These are phyloP conservation scores for Parascotia fuliginaria DNA, from an alignment of 2,888 invertebrate species.

Conservation along the genomic window DNA sequence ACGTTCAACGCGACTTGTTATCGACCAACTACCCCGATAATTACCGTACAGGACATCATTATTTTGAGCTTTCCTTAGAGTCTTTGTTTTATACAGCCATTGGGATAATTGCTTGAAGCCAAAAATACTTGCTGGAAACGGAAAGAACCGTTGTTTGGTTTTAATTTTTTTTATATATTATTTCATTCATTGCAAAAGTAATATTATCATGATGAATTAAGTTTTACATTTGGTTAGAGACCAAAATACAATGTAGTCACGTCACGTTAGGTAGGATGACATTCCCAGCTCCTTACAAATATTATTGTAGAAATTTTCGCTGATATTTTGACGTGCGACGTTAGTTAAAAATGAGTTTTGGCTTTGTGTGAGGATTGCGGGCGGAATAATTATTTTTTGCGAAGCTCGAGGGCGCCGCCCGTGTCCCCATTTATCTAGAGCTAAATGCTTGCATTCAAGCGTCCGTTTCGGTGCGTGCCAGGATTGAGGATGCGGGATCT, in stretches of 20 bases:
- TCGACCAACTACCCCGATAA: conserved; percentile 55
- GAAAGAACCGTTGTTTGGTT: conserved; percentile 5
- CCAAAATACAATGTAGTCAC: conserved; percentile 20
- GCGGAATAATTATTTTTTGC: conserved; percentile 67
- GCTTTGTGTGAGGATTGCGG: conserved; percentile 61
- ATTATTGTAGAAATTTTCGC: conserved; percentile 43
- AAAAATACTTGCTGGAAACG: conserved; percentile 21
- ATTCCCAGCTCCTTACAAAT: conserved; percentile 31
- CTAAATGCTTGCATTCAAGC: conserved; percentile 65
- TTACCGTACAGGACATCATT: conserved; percentile 48
- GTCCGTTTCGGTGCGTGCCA: conserved; percentile 53
- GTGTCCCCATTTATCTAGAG: conserved; percentile 64
- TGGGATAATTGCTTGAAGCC: conserved; percentile 16
- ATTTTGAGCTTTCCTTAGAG: conserved; percentile 31
- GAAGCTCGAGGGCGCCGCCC: conserved; percentile 50
- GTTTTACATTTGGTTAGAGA: conserved; percentile 25
- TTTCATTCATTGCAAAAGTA: conserved; percentile 21
- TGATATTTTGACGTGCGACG: conserved; percentile 54
- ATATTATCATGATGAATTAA: conserved; percentile 36
- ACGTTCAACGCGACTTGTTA: conserved; percentile 57
- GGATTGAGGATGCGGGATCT: conserved; percentile 43
- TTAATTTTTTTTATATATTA: conserved; percentile 9
- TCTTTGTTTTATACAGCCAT: conserved; percentile 22
- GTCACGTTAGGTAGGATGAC: conserved; percentile 24
- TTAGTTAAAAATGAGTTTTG: conserved; percentile 62